Percentiles rank a stretch among this genome's conserved stretches.
These are phyloP conservation scores for Drosophila kokeensis DNA, from an alignment of 2,888 invertebrate genomes.

Conservation along the genomic window DNA sequence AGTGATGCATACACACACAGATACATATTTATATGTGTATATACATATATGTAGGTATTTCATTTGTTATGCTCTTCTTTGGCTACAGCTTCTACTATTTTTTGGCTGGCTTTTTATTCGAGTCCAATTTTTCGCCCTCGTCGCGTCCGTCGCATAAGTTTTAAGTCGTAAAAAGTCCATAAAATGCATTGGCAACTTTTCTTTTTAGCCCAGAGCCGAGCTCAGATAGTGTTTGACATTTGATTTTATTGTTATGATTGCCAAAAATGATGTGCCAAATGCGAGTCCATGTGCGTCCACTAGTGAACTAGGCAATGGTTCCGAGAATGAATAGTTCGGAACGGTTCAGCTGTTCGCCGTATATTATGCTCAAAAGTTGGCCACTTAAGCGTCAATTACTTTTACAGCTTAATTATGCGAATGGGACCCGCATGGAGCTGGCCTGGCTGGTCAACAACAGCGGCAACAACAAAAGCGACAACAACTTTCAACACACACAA, in stretches of 20 bases:
- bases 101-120: constrained; percentile 62
- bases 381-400: constrained; percentile 76
- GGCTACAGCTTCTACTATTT: constrained; percentile 48
- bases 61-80: constrained; percentile 77
- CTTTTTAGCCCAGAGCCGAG: constrained; percentile 32
- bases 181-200: constrained; percentile 80
- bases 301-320: background rate
- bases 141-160: constrained; percentile 72
- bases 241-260: constrained; percentile 79
- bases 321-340: background rate
- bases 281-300: constrained; percentile 31
- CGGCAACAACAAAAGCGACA: background rate
- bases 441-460: constrained; percentile 17
- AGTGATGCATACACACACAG: constrained; percentile 44
- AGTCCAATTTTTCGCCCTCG: constrained; percentile 29
- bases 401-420: constrained; percentile 76
- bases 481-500: constrained; percentile 14
- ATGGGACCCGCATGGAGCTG: constrained; percentile 48
- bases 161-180: constrained; percentile 78
- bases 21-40: constrained; percentile 73
- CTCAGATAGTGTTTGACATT: constrained; percentile 65
- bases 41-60: constrained; percentile 39
- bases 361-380: constrained; percentile 73
- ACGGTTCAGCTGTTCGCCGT: constrained; percentile 27
- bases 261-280: constrained; percentile 77